Evolutionary conservation across 2,888 invertebrate genomes (phyloP), one percentile per base, ranked within the genome.

Genomic region (Mallateleia sp.): DNA sequence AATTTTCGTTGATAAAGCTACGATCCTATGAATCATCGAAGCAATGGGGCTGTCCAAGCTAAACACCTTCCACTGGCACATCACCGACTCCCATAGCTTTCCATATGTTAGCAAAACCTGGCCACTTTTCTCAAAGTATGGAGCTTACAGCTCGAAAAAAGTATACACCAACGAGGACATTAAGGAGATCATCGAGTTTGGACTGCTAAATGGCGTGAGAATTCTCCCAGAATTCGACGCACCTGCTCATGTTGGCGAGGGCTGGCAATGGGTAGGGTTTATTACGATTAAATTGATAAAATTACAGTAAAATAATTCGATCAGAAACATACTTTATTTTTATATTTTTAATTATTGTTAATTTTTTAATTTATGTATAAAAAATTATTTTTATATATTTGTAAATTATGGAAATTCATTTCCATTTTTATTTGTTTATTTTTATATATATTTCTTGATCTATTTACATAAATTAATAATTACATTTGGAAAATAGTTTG

Each of bases 31-130:
- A 18, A 97, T 98, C 11, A 96, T 99, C 91, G 98, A 98, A 92
- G 98, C 97, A 0, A 99, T 99, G 98, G 97, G 98, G 0, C 97
- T 97, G 93, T 98, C 98, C 32, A 99, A 99, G 94, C 93, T 99
- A 91, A 99, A 99, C 94, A 97, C 98, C 0, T 98, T 99, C 95
- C 99, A 99, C 93, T 99, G 99, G 99, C 98, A 98, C 92, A 97
- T 98, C 71, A 98, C 98, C 0, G 99, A 99, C 95, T 97, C 98
- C 20, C 99, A 99, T 89, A 99, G 99, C 91, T 99, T 99, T 94
- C 99, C 99, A 0, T 97, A 98, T 92, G 97, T 97, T 78, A 97
- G 98, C 0, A 96, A 96, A 91, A 96, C 96, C n/a, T 96, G 96
- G 87, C 98, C 98, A 0, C 96, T 97, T 58, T 94, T 98, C 14